phyloP scores from a whole-genome alignment of 2,888 invertebrate species.

The Scaeva pyrastri region DNA sequence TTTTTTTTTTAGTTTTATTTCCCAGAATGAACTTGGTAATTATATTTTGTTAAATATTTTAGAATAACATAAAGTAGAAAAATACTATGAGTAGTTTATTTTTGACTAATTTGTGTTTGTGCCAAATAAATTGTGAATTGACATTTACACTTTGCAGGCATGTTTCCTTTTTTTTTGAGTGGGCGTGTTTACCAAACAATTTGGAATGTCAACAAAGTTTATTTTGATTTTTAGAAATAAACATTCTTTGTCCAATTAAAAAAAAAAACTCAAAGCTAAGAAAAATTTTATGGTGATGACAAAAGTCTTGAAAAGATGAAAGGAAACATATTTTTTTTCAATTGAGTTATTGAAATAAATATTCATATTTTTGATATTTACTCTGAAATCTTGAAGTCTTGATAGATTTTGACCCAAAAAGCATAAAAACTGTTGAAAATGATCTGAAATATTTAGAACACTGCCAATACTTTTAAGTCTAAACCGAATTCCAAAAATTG shows the following conservation, averaged over 20 bases:
- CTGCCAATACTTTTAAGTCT: too few relatives aligned
- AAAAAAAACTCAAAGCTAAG: background rate
- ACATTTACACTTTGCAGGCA: background rate
- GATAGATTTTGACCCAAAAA: too few relatives aligned
- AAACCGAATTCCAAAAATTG: too few relatives aligned
- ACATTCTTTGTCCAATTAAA: background rate
- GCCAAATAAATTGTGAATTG: too few relatives aligned
- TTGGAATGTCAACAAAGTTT: constrained; percentile 20
- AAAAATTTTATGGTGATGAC: background rate
- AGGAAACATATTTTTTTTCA: too few relatives aligned
- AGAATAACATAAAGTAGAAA: background rate
- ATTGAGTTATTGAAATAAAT: too few relatives aligned
- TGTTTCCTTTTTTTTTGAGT: constrained; percentile 23
- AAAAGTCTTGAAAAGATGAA: background rate
- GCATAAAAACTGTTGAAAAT: too few relatives aligned
- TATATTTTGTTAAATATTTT: background rate
- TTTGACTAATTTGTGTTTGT: background rate
- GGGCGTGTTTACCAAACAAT: constrained; percentile 63
- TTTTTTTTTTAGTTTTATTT: background rate
- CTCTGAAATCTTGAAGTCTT: too few relatives aligned
- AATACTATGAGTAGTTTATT: background rate
- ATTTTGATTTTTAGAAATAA: constrained; percentile 1
- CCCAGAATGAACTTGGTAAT: background rate
- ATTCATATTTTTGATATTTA: too few relatives aligned
- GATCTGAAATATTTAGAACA: too few relatives aligned